Conservation (phyloP, 2,888 invertebrate genomes). For the Apotomis capreana region DNA sequence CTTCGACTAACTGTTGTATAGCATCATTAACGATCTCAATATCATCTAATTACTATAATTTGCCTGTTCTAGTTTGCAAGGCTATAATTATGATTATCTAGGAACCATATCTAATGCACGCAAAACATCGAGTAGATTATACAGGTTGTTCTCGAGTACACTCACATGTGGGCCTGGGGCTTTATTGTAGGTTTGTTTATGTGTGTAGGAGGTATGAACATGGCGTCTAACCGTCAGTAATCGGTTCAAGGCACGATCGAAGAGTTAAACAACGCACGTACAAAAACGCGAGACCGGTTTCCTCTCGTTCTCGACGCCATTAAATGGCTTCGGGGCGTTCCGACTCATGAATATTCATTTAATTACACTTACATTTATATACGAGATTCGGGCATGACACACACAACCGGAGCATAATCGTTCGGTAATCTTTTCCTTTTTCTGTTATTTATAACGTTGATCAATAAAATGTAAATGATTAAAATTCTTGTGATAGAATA, state of each 20-base stretch:
- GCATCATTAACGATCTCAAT: conserved; percentile 36
- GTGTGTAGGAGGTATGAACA: conserved; percentile 67
- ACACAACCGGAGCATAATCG: conserved; percentile 59
- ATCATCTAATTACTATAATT: conserved; percentile 38
- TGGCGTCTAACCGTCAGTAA: conserved; percentile 66
- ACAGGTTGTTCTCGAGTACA: conserved; percentile 25
- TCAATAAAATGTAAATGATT: conserved; percentile 50
- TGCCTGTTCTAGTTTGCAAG: conserved; percentile 29
- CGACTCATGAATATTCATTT: conserved; percentile 74
- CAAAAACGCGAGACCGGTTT: conserved; percentile 68
- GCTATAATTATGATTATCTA: conserved; percentile 33
- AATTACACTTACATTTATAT: conserved; percentile 61
- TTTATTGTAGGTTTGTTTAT: conserved; percentile 64
- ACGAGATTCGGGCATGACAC: conserved; percentile 67
- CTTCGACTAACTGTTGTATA: conserved; percentile 28
- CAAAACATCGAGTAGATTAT: conserved; percentile 32
- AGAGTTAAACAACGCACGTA: conserved; percentile 67
- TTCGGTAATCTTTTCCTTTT: conserved; percentile 58
- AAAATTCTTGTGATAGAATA: conserved; percentile 8
- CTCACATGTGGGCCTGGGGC: conserved; percentile 12
- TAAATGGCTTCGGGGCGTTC: conserved; percentile 69
- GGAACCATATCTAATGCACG: conserved; percentile 52
- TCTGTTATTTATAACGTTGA: conserved; percentile 61
- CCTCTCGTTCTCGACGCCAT: conserved; percentile 63
- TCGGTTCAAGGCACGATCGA: conserved; percentile 62